Conservation (phyloP, 1,140 invertebrate genomes). For the Ceratoteleas bidentatus region DNA sequence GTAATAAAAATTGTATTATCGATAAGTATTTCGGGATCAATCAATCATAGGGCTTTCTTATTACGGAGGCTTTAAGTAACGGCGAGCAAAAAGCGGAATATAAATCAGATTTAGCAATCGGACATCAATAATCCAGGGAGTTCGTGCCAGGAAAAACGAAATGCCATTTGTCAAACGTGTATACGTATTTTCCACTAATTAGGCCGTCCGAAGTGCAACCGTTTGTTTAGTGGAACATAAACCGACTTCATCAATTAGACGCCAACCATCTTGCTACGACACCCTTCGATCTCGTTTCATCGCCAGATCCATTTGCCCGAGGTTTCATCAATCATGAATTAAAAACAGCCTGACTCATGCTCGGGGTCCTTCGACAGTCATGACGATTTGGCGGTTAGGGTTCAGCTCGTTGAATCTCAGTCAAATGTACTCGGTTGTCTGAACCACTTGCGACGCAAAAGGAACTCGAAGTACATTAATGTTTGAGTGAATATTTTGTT, state of each 20-base stretch:
- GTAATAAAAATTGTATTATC: no score
- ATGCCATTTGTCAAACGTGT: constrained; percentile 43
- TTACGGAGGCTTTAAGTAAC: not conserved
- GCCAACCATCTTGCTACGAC: constrained; percentile 51
- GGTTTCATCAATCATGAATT: constrained; percentile 50
- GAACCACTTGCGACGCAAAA: not conserved
- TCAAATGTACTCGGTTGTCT: not conserved
- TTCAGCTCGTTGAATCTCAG: not conserved
- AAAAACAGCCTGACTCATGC: constrained; percentile 33
- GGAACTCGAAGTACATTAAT: not conserved
- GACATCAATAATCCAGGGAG: constrained; percentile 29
- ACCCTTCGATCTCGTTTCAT: constrained; percentile 55
- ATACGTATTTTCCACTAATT: constrained; percentile 57
- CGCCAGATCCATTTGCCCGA: constrained; percentile 44
- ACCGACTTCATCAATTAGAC: constrained; percentile 55
- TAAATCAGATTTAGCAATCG: constrained; percentile 21
- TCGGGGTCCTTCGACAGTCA: constrained; percentile 6
- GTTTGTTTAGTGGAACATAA: constrained; percentile 39
- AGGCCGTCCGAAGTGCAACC: constrained; percentile 37
- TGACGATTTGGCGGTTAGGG: constrained; percentile 6
- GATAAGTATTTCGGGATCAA: not conserved
- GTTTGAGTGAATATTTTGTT: no score
- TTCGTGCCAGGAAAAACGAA: constrained; percentile 11
- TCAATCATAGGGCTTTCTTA: not conserved
- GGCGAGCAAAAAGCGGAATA: constrained; percentile 2